phyloP scores from a whole-genome alignment of 2,113 vertebrate genomes.

The Phodopus roborovskii region DNA sequence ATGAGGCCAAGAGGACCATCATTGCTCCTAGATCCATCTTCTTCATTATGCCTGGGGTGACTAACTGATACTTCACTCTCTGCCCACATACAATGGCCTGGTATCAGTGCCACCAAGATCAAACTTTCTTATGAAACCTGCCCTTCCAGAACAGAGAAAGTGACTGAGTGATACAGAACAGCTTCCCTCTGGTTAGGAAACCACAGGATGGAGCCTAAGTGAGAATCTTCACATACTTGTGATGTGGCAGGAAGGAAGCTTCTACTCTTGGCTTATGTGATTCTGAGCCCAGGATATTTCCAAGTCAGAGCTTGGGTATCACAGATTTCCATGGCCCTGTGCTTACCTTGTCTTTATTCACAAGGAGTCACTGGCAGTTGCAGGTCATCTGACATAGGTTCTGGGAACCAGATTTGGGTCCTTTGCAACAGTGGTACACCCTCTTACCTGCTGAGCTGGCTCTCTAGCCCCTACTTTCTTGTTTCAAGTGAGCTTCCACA shows the following conservation, averaged over 20 bases:
- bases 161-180: background rate
- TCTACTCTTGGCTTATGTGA: background rate
- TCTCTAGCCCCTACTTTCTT: background rate
- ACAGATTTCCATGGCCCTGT: background rate
- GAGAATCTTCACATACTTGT: background rate
- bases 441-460: too few species aligned
- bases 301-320: background rate
- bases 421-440: background rate
- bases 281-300: background rate
- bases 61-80: background rate
- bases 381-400: background rate
- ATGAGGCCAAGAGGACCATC: accelerated
- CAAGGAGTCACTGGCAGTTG: background rate
- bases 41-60: background rate
- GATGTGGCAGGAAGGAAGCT: accelerated
- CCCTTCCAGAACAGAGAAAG: slow-evolving; percentile 30
- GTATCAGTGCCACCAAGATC: accelerated
- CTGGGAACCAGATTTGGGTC: background rate
- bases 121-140: background rate
- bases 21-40: background rate
- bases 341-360: background rate
- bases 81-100: background rate
- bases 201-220: background rate
- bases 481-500: background rate
- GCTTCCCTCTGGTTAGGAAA: background rate